These are phyloP conservation scores for Acanthurus leucopareius DNA, from an alignment of 2,797 vertebrate genomes.

Conservation along the genomic window DNA sequence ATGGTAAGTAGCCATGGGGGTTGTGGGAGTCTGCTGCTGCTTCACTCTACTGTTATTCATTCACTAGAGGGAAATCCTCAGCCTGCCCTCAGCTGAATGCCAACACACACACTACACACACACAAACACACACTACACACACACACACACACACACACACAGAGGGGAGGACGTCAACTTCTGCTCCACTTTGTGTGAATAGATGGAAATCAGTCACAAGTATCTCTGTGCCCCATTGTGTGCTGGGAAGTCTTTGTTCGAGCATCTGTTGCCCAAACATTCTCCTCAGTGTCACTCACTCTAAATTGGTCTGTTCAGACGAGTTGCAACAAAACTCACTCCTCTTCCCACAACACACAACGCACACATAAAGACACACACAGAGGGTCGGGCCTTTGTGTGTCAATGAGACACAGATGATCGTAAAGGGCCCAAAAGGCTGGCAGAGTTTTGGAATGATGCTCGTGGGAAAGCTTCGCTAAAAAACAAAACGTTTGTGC, in stretches of 20 bases:
- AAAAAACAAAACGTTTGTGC: not conserved
- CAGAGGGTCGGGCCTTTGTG: constrained; percentile 60
- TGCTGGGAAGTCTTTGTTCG: constrained; percentile 72
- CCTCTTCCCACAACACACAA: constrained; percentile 54
- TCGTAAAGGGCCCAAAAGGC: constrained; percentile 36
- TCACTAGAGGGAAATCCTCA: constrained; percentile 64
- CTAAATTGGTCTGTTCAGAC: constrained; percentile 71
- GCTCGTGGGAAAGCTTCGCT: constrained; percentile 40
- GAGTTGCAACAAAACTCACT: constrained; percentile 66
- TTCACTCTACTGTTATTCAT: constrained; percentile 67
- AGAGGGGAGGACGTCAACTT: constrained; percentile 69
- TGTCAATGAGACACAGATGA: constrained; percentile 56
- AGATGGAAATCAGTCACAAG: constrained; percentile 80
- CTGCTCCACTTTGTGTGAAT: constrained; percentile 79
- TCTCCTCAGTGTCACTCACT: constrained; percentile 72
- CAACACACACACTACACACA: constrained; percentile 64
- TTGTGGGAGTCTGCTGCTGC: constrained; percentile 64
- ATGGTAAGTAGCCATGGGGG: constrained; percentile 70
- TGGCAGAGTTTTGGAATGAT: constrained; percentile 22
- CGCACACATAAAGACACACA: constrained; percentile 31
- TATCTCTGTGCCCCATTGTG: constrained; percentile 75
- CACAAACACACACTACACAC: constrained; percentile 60
- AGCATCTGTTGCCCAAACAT: constrained; percentile 84
- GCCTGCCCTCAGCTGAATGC: constrained; percentile 59
- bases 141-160: constrained; percentile 37